These are phyloP conservation scores for Coecobrya sp. DNA, from an alignment of 2,888 invertebrate genomes.

Conservation along the genomic window DNA sequence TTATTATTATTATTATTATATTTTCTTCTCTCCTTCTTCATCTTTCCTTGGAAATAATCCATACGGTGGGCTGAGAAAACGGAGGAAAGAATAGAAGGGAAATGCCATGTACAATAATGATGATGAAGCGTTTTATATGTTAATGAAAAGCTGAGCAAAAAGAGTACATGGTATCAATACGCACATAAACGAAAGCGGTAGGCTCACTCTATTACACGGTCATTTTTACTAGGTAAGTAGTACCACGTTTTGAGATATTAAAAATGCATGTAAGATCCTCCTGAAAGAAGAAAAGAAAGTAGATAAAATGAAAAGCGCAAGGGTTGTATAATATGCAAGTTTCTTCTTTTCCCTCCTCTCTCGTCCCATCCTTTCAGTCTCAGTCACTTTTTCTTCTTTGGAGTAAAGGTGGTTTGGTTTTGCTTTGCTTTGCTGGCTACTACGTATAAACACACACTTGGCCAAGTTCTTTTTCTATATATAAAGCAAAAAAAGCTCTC, in stretches of 20 bases:
- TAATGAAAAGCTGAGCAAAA: slow-evolving; percentile 18
- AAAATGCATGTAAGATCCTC: slow-evolving; percentile 10
- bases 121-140: slow-evolving; percentile 29
- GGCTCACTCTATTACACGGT: neutral
- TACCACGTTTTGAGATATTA: neutral
- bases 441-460: neutral
- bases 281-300: neutral
- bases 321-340: neutral
- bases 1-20: slow-evolving; percentile 4
- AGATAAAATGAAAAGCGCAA: slow-evolving; percentile 10
- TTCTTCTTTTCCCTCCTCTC: neutral
- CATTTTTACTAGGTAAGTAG: neutral
- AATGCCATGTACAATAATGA: neutral
- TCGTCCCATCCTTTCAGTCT: neutral
- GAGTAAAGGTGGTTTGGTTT: neutral
- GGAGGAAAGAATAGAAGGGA: neutral
- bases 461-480: neutral
- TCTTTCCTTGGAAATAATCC: neutral
- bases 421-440: neutral
- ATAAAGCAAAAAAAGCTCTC: neutral
- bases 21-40: neutral
- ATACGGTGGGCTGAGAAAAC: neutral
- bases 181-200: neutral
- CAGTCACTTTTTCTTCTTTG: neutral
- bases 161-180: neutral